Evolutionary conservation across 1,140 invertebrate species (phyloP).

Genomic region (Diachasma alloeum): DNA sequence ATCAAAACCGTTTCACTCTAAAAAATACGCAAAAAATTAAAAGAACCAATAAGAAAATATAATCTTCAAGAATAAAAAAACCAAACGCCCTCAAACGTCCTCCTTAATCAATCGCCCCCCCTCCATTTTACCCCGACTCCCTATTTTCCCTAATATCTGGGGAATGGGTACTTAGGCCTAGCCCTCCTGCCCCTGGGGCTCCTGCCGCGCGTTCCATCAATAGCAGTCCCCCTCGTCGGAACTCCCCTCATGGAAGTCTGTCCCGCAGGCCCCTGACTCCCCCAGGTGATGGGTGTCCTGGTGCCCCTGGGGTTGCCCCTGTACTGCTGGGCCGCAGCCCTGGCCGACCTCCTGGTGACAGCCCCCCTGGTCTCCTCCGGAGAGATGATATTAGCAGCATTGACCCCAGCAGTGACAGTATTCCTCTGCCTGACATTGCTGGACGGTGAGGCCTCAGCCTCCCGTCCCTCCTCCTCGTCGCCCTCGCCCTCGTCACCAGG

Average conservation of each 20-base stretch:
- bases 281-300: conserved; percentile 63
- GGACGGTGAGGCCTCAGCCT: conserved; percentile 69
- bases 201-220: conserved; percentile 44
- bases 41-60: too few relatives aligned
- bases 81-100: too few relatives aligned
- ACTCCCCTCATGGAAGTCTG: conserved; percentile 40
- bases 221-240: conserved; percentile 36
- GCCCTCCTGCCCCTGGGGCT: conserved; percentile 46
- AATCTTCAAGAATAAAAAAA: too few relatives aligned
- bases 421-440: conserved; percentile 54
- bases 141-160: conserved; percentile 16
- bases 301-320: conserved; percentile 42
- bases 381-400: conserved; percentile 27
- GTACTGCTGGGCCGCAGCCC: conserved; percentile 34
- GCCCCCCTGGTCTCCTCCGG: conserved; percentile 21
- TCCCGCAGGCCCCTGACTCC: conserved; percentile 40
- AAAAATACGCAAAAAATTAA: too few relatives aligned
- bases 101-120: too few relatives aligned
- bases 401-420: conserved; percentile 35
- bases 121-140: neutral
- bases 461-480: conserved; percentile 66
- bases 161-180: conserved; percentile 43
- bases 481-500: conserved; percentile 72
- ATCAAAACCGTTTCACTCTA: too few relatives aligned
- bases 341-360: conserved; percentile 37